Evolutionary conservation across 1,140 invertebrate genomes (phyloP).

Genomic region (Hycleus cichorii): DNA sequence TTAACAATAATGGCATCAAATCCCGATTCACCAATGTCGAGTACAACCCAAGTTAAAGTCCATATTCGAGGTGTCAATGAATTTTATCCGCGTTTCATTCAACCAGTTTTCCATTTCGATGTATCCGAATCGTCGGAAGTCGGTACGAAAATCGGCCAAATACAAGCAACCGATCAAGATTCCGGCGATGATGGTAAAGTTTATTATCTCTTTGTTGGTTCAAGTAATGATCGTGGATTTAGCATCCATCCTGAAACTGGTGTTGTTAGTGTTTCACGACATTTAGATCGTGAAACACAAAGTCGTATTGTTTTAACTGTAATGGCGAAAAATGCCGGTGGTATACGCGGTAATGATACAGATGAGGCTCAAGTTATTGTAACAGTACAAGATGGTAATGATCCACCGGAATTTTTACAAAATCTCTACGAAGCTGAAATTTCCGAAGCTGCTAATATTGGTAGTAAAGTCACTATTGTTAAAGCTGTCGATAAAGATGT

Average conservation of each 20-base stretch:
- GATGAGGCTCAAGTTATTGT: slow-evolving; percentile 91
- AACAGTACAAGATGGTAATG: slow-evolving; percentile 90
- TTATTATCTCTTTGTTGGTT: slow-evolving; percentile 86
- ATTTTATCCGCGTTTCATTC: slow-evolving; percentile 84
- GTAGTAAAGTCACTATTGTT: slow-evolving; percentile 69
- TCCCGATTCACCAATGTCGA: slow-evolving; percentile 75
- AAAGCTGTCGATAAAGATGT: slow-evolving; percentile 88
- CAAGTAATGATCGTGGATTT: slow-evolving; percentile 88
- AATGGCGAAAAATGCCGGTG: slow-evolving; percentile 89
- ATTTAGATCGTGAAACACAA: slow-evolving; percentile 84
- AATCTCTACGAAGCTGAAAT: slow-evolving; percentile 66
- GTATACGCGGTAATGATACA: slow-evolving; percentile 88
- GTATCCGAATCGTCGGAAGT: slow-evolving; percentile 88
- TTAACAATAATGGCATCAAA: slow-evolving; percentile 81
- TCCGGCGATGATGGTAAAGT: slow-evolving; percentile 85
- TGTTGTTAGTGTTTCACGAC: slow-evolving; percentile 70
- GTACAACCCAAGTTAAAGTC: slow-evolving; percentile 63
- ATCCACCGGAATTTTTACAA: slow-evolving; percentile 85
- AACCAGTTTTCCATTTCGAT: slow-evolving; percentile 87
- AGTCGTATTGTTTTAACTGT: slow-evolving; percentile 84
- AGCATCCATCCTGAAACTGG: slow-evolving; percentile 78
- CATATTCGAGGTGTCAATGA: slow-evolving; percentile 87
- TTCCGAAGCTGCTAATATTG: slow-evolving; percentile 66
- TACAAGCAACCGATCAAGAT: slow-evolving; percentile 88
- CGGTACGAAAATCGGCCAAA: slow-evolving; percentile 75